Evolutionary conservation across 2,113 vertebrate species (phyloP).

Genomic region (Gila orcuttii): DNA sequence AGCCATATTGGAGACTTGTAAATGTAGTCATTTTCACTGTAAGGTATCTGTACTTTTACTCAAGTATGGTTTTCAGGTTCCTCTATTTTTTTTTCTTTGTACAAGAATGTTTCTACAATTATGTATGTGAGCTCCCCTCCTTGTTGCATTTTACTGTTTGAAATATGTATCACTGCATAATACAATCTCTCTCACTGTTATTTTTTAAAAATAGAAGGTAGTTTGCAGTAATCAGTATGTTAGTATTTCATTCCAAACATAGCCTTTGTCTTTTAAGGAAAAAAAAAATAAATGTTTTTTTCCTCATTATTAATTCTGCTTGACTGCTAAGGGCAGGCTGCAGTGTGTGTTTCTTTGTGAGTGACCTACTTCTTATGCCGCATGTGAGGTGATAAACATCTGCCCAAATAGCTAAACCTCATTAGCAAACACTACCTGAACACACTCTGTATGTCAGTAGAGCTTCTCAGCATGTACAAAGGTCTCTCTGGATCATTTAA

Average conservation of each 20-base stretch:
- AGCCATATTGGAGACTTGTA: too few species aligned
- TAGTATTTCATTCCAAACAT: neutral
- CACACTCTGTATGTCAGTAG: neutral
- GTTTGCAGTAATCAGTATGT: neutral
- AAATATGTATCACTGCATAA: constrained; percentile 6
- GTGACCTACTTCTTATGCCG: constrained; percentile 54
- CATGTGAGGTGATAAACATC: constrained; percentile 55
- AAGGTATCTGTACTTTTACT: too few species aligned
- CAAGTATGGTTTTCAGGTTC: too few species aligned
- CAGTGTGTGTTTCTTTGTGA: constrained; percentile 6
- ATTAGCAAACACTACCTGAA: constrained; percentile 36
- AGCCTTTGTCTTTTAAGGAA: neutral
- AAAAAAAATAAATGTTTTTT: too few species aligned
- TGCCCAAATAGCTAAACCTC: constrained; percentile 49
- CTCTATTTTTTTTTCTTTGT: too few species aligned
- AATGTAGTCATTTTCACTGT: too few species aligned
- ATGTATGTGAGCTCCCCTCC: too few species aligned
- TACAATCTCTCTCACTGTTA: neutral
- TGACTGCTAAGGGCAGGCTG: constrained; percentile 11
- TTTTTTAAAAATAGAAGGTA: neutral
- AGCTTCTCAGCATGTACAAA: neutral
- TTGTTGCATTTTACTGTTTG: neutral
- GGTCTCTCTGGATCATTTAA: constrained; percentile 43
- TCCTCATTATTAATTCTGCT: constrained; percentile 18
- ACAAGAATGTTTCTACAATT: too few species aligned